Conservation (phyloP, 37 sponge, comb jelly and placozoan genomes). For the Spongilla lacustris region DNA sequence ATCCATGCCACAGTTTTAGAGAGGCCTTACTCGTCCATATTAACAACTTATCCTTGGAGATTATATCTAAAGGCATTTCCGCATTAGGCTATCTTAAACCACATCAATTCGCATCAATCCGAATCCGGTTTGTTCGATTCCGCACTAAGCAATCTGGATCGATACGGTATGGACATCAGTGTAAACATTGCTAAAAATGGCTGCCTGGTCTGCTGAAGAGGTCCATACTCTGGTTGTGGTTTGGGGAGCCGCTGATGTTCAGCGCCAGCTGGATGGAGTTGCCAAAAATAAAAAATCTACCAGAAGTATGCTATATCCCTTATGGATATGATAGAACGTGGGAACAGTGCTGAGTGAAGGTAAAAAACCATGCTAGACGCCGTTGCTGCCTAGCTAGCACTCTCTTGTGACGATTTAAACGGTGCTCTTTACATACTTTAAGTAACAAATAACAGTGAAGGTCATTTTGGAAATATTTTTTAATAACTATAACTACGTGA, state of each 20-base stretch:
- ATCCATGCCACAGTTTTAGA: neutral
- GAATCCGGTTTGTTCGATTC: neutral
- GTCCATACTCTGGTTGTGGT: slow-evolving; percentile 1
- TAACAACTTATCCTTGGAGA: too few species aligned
- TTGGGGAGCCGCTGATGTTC: slow-evolving; percentile 4
- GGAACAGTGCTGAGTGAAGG: slow-evolving; percentile 19
- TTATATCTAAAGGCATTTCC: neutral
- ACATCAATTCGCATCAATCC: neutral
- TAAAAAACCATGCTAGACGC: slow-evolving; percentile 9
- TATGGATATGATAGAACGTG: slow-evolving; percentile 16
- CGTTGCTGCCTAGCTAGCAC: neutral
- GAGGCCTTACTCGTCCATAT: too few species aligned
- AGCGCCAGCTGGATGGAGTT: neutral
- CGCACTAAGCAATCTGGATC: neutral
- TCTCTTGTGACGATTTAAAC: neutral
- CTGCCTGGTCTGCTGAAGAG: slow-evolving; percentile 21
- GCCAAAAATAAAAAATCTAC: neutral
- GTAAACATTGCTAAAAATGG: neutral
- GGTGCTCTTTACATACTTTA: neutral
- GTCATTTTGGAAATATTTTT: too few species aligned
- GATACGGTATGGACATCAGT: neutral
- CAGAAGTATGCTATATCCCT: neutral
- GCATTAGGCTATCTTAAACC: neutral
- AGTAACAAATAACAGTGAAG: too few species aligned
- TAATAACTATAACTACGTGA: slow-evolving; percentile 1